Conservation (phyloP, 2,113 vertebrate genomes). For the Gallinago paraguaiae region DNA sequence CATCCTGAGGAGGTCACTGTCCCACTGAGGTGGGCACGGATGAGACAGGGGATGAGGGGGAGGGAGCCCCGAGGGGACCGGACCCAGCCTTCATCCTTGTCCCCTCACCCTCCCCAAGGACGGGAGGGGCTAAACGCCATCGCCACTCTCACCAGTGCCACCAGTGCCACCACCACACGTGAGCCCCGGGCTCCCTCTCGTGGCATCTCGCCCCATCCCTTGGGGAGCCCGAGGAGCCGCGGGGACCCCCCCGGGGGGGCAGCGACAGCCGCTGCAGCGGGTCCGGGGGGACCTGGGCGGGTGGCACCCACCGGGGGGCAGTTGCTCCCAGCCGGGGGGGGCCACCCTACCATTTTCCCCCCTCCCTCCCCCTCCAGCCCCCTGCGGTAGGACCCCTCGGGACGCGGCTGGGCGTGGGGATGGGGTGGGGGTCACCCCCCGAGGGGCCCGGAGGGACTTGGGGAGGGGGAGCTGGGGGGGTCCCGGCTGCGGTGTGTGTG, state of each 20-base stretch:
- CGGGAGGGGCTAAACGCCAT: not conserved
- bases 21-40: fast-evolving
- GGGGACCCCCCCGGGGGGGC: not conserved
- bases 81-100: not conserved
- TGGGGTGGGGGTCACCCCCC: not conserved
- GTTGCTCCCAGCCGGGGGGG: too few relatives aligned
- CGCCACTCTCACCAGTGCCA: not conserved
- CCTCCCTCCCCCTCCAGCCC: not conserved
- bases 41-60: fast-evolving
- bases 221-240: not conserved
- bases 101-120: not conserved
- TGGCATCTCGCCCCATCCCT: not conserved
- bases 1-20: fast-evolving
- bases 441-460: too few relatives aligned
- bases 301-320: not conserved
- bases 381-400: not conserved
- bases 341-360: not conserved
- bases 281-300: not conserved
- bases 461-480: not conserved
- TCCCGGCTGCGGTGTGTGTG: not conserved
- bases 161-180: not conserved
- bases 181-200: constrained; percentile 36
- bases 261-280: not conserved
- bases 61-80: too few relatives aligned
- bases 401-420: fast-evolving